A percentile compares a stretch with the other conserved stretches of the same genome.
Evolutionary conservation across 2,113 vertebrate species (phyloP).

Genomic region (Phaetusa simplex): DNA sequence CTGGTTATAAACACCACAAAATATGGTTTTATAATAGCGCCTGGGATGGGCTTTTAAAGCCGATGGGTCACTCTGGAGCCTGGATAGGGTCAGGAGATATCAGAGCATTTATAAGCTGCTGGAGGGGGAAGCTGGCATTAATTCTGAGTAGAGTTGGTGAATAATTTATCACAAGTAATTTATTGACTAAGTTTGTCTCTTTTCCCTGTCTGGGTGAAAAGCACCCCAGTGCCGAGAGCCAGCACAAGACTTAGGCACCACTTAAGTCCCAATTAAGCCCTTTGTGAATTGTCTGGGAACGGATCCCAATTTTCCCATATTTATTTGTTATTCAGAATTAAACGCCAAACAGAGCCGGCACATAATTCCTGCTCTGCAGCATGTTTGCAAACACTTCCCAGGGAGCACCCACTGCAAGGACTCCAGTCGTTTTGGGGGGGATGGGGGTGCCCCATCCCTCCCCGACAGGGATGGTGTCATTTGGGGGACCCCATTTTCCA

Average conservation of each 20-base stretch:
- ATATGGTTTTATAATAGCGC: not conserved
- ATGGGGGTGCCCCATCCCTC: rapidly evolving
- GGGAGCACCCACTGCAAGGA: not conserved
- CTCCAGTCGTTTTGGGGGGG: not conserved
- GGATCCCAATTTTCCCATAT: slow-evolving; percentile 37
- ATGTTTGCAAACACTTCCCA: slow-evolving; percentile 51
- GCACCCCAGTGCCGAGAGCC: not conserved
- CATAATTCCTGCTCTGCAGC: not conserved
- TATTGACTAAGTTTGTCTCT: slow-evolving; percentile 10
- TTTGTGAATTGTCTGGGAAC: slow-evolving; percentile 67
- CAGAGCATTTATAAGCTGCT: not conserved
- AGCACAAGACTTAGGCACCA: slow-evolving; percentile 25
- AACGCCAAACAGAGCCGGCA: not conserved
- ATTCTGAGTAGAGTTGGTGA: not conserved
- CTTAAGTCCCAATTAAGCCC: slow-evolving; percentile 54
- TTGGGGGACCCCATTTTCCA: not conserved
- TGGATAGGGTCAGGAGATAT: not conserved
- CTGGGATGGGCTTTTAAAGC: slow-evolving; percentile 9
- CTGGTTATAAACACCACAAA: not conserved
- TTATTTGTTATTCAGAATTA: slow-evolving; percentile 26
- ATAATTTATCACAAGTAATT: slow-evolving; percentile 40
- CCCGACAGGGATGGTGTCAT: rapidly evolving
- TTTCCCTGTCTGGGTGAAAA: not conserved
- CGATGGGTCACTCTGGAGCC: not conserved
- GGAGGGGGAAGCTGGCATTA: not conserved